These are phyloP conservation scores for Pararge aegeria DNA, from an alignment of 1,140 invertebrate species.

Conservation along the genomic window DNA sequence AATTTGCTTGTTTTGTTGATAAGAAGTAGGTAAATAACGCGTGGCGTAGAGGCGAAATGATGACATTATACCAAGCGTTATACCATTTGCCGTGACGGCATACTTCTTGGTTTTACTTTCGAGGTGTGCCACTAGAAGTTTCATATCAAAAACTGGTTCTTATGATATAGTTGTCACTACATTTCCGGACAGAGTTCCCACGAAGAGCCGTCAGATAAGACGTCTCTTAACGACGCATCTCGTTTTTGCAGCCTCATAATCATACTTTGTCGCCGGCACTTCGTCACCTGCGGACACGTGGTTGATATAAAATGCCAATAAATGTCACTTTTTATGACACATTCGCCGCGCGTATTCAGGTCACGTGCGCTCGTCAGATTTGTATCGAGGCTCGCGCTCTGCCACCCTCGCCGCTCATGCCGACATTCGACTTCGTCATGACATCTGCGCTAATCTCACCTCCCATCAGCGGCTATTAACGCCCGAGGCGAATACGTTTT, in stretches of 20 bases:
- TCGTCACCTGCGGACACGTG: slow-evolving; percentile 61
- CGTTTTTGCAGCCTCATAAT: slow-evolving; percentile 70
- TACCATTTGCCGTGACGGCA: no score
- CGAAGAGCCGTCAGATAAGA: slow-evolving; percentile 54
- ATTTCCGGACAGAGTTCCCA: slow-evolving; percentile 45
- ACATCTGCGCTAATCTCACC: slow-evolving; percentile 58
- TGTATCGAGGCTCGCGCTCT: slow-evolving; percentile 53
- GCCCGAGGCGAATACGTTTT: slow-evolving; percentile 50
- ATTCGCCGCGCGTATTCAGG: slow-evolving; percentile 53
- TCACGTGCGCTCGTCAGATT: slow-evolving; percentile 68
- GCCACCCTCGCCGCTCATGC: slow-evolving; percentile 67
- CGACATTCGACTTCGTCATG: slow-evolving; percentile 34
- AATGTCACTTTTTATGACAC: slow-evolving; percentile 77
- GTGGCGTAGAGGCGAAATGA: no score
- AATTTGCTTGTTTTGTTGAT: no score
- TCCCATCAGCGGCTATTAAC: slow-evolving; percentile 55
- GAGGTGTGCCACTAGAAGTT: no score
- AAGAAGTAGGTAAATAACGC: no score
- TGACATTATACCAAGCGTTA: no score
- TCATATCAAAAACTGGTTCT: slow-evolving; percentile 13
- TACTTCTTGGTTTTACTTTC: no score
- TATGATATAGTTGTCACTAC: slow-evolving; percentile 38
- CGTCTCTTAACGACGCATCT: slow-evolving; percentile 39
- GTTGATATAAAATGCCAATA: slow-evolving; percentile 77
- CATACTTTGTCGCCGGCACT: slow-evolving; percentile 50